These are phyloP conservation scores for Liodrosophila aerea DNA, from an alignment of 2,888 invertebrate species.

Conservation along the genomic window DNA sequence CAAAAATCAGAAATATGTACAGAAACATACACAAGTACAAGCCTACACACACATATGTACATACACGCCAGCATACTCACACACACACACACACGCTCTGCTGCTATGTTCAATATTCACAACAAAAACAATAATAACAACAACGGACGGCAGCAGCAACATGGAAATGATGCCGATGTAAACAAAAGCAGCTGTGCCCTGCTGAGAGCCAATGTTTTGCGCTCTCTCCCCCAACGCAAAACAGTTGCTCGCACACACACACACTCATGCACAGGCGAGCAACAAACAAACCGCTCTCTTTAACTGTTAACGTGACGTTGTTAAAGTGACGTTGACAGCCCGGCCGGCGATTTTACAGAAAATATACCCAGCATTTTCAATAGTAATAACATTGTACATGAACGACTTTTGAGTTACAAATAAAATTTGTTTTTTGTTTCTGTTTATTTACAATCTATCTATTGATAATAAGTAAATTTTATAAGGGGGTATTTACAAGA, in stretches of 20 bases:
- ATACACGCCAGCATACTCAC: too few species aligned
- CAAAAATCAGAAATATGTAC: conserved; percentile 29
- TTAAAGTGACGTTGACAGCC: conserved; percentile 70
- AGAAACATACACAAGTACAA: conserved; percentile 22
- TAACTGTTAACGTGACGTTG: conserved; percentile 71
- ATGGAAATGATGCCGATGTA: conserved; percentile 56
- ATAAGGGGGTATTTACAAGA: too few species aligned
- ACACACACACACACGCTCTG: neutral
- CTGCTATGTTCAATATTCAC: conserved; percentile 20
- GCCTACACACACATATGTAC: neutral
- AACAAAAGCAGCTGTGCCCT: conserved; percentile 67
- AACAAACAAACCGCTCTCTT: conserved; percentile 48
- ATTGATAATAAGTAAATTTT: too few species aligned
- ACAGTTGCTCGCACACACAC: neutral
- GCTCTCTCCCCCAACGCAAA: conserved; percentile 18
- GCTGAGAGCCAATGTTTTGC: conserved; percentile 25
- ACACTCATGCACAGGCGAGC: conserved; percentile 7
- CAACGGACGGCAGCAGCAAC: conserved; percentile 36
- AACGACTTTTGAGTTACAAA: neutral
- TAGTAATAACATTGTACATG: conserved; percentile 5
- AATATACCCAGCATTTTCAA: conserved; percentile 25
- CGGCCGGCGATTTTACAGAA: conserved; percentile 68
- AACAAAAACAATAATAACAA: conserved; percentile 32
- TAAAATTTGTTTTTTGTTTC: neutral
- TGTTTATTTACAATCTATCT: too few species aligned